These are phyloP conservation scores for Rhabdophis nuchalis DNA, from an alignment of 2,797 vertebrate species.

Conservation along the genomic window DNA sequence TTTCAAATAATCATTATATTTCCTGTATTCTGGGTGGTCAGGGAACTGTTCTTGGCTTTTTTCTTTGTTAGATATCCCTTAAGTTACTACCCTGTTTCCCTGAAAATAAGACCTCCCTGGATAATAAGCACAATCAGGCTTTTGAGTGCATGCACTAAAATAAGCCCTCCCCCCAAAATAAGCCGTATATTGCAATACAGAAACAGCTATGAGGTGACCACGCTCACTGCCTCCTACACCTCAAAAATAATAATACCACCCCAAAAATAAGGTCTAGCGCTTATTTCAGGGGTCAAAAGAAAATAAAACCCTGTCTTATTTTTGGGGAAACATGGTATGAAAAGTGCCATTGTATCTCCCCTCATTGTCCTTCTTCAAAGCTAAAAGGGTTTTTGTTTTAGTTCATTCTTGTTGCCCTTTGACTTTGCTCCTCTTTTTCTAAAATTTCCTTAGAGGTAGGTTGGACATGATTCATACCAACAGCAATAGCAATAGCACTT, in stretches of 20 bases:
- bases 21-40: background rate
- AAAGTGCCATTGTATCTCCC: background rate
- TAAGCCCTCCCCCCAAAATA: too few species aligned
- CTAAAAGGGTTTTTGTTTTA: background rate
- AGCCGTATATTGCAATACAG: too few species aligned
- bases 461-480: background rate
- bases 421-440: background rate
- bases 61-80: background rate
- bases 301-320: too few species aligned
- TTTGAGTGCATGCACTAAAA: too few species aligned
- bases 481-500: too few species aligned
- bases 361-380: background rate
- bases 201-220: too few species aligned
- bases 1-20: background rate
- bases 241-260: too few species aligned
- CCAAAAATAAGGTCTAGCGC: too few species aligned
- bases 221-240: too few species aligned
- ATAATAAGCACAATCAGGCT: too few species aligned
- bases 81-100: background rate
- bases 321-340: background rate
- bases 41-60: background rate
- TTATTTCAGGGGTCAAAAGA: too few species aligned
- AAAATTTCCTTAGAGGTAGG: background rate
- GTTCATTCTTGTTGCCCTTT: background rate
- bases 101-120: too few species aligned